Evolutionary conservation across 2,797 vertebrate species (phyloP).

Genomic region (Allochrocebus solatus): DNA sequence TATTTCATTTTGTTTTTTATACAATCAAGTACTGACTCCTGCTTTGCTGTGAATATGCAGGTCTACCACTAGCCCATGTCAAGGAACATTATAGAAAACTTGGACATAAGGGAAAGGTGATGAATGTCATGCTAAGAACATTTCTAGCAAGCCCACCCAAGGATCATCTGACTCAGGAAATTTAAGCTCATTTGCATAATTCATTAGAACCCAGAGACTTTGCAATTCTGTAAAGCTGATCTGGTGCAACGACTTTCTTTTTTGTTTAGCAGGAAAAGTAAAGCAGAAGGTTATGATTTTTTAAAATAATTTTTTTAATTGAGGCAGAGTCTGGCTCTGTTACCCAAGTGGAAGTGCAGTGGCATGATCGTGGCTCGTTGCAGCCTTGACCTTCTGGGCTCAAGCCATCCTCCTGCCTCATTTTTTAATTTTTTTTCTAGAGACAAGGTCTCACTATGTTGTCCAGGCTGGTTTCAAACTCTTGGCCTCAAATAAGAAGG

Average conservation of each 20-base stretch:
- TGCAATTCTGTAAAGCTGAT: not conserved
- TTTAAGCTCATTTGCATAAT: not conserved
- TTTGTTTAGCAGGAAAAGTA: not conserved
- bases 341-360: not conserved
- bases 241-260: not conserved
- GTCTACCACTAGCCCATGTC: not conserved
- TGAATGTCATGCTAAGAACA: not conserved
- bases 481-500: not conserved
- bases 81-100: not conserved
- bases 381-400: not conserved
- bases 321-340: not conserved
- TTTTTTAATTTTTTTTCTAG: not conserved
- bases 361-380: accelerated
- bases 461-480: not conserved
- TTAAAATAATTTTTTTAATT: not conserved
- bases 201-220: not conserved
- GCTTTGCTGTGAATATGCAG: not conserved
- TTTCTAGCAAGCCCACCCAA: not conserved
- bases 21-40: not conserved
- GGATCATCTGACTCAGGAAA: not conserved
- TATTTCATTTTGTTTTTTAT: not conserved
- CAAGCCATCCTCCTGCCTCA: not conserved
- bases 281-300: not conserved
- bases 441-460: not conserved
- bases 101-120: not conserved